Conservation (phyloP, 2,113 vertebrate species). For the Pteropus alecto region DNA sequence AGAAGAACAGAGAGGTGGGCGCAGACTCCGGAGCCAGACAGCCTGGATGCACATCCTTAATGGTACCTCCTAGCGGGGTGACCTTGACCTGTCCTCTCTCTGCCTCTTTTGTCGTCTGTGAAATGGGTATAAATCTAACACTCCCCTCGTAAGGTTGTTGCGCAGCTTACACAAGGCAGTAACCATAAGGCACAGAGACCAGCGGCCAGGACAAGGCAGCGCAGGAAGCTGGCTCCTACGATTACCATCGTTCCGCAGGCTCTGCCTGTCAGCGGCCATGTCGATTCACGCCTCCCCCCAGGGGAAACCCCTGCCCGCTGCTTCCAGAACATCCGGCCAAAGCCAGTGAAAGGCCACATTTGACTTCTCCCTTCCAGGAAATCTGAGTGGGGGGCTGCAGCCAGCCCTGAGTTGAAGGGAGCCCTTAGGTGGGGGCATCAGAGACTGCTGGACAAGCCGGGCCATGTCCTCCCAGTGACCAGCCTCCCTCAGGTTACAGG, state of each 20-base stretch:
- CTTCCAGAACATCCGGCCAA: background rate
- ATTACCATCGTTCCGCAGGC: background rate
- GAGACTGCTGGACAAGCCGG: background rate
- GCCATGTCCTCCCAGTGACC: background rate
- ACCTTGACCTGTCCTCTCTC: background rate
- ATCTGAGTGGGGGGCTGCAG: background rate
- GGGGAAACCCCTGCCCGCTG: background rate
- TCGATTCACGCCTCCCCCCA: background rate
- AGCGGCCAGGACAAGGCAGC: background rate
- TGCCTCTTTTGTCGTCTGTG: background rate
- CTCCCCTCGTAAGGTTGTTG: background rate
- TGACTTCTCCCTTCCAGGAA: background rate
- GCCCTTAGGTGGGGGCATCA: background rate
- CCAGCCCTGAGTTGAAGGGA: background rate
- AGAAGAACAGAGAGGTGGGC: background rate
- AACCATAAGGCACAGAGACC: accelerated
- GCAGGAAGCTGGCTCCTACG: background rate
- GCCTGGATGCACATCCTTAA: background rate
- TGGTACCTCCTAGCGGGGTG: background rate
- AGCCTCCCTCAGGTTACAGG: background rate
- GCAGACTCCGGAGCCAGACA: background rate
- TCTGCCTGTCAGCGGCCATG: background rate
- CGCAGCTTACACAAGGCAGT: background rate
- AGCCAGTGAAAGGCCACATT: background rate
- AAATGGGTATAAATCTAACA: background rate